Percentiles rank a stretch among this genome's conserved stretches.
Conservation (phyloP, 2,888 invertebrate genomes). For the Selenia dentaria region DNA sequence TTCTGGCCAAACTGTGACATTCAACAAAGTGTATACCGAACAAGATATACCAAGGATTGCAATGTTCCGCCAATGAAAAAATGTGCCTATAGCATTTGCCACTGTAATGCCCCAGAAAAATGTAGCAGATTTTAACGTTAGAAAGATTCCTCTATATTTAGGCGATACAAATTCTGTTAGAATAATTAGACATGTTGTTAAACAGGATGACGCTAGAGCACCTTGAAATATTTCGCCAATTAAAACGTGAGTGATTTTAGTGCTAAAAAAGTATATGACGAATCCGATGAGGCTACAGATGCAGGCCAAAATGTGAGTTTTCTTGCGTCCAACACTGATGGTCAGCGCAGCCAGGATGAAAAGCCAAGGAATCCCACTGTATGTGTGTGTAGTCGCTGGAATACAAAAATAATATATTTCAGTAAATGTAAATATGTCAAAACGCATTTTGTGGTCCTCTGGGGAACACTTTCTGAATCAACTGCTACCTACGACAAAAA, state of each 20-base stretch:
- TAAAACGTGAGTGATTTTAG: conserved; percentile 7
- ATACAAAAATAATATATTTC: too few relatives aligned
- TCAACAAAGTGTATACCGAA: too few relatives aligned
- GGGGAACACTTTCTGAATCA: too few relatives aligned
- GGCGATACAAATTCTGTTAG: conserved; percentile 44
- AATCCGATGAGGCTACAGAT: neutral
- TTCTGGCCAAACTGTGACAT: conserved; percentile 39
- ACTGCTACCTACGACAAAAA: too few relatives aligned
- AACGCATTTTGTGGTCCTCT: too few relatives aligned
- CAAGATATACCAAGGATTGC: conserved; percentile 30
- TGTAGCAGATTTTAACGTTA: conserved; percentile 40
- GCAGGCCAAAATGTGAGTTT: too few relatives aligned
- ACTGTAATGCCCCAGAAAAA: conserved; percentile 41
- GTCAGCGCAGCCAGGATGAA: too few relatives aligned
- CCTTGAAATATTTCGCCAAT: conserved; percentile 12
- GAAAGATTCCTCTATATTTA: conserved; percentile 41
- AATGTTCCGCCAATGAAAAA: conserved; percentile 39
- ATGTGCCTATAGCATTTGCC: conserved; percentile 42
- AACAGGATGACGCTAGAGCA: conserved; percentile 12
- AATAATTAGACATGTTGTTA: conserved; percentile 30
- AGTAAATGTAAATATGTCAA: too few relatives aligned
- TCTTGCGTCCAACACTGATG: too few relatives aligned
- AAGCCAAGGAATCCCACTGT: too few relatives aligned
- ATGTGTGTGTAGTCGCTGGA: too few relatives aligned
- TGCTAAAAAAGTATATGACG: too few relatives aligned